phyloP scores from a whole-genome alignment of 2,113 vertebrate genomes.

The Helogale parvula region DNA sequence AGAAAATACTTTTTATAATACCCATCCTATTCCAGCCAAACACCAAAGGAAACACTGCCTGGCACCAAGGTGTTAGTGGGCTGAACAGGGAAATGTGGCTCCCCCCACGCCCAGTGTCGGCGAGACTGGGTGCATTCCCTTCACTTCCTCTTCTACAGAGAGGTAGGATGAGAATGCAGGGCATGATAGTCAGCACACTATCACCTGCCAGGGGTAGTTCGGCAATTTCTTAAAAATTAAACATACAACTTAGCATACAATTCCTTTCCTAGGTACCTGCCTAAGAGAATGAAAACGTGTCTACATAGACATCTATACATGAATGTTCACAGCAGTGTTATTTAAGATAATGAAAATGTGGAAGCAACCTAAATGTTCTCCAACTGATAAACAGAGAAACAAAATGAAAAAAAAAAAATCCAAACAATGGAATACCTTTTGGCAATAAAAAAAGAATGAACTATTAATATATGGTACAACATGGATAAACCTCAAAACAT shows the following conservation, averaged over 20 bases:
- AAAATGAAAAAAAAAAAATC: neutral
- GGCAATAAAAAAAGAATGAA: neutral
- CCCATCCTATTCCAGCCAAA: neutral
- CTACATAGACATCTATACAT: neutral
- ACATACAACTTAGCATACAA: neutral
- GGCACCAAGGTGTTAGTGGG: neutral
- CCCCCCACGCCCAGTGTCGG: too few species aligned
- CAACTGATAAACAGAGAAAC: neutral
- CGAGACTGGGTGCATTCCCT: neutral
- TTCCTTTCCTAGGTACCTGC: neutral
- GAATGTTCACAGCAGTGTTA: neutral
- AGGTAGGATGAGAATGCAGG: neutral
- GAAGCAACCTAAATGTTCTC: neutral
- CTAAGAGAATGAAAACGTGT: neutral
- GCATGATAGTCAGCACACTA: neutral
- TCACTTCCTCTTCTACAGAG: neutral
- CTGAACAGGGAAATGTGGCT: neutral
- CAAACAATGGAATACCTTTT: neutral
- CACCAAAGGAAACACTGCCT: neutral
- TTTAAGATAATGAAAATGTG: neutral
- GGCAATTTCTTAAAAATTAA: neutral
- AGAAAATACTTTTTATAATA: neutral
- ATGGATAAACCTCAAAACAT: neutral
- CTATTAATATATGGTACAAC: neutral
- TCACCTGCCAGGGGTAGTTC: too few species aligned